Evolutionary conservation across 2,888 invertebrate species (phyloP), one percentile per base, ranked within the genome.

Genomic region (Drosophila hamatofila): DNA sequence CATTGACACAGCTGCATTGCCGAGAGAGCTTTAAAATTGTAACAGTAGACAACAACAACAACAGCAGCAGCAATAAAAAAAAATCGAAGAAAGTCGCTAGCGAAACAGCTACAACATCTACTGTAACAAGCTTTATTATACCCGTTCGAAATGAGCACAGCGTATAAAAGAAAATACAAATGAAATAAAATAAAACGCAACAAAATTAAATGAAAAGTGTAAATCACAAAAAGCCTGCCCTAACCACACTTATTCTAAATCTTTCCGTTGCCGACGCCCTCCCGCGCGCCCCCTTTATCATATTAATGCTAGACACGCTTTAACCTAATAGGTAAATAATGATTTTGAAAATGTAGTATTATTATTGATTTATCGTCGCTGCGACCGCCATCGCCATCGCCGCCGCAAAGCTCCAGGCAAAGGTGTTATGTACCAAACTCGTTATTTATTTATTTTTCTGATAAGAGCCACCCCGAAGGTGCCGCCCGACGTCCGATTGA

Each of bases 371-470:
- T 85, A 85, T 84, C 75, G 79, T 59, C 58, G 72, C 66, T 54
- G 65, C 65, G 69, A 73, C 79, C 70, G 76, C 63, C 49, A 6
- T n/a, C n/a, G n/a, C 49, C 49, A 18, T n/a, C 18, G 30, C 14
- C 59, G 65, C 68, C 52, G 66, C 68, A 75, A 74, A 80, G 69
- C 66, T 60, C 62, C 59, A 57, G 52, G 35, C 58, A 61, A 79
- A 87, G 80, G 89, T 89, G 89, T 79, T 89, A 87, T 89, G 77
- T 83, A 84, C 80, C 68, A 72, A 80, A 78, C 72, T 80, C 37
- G 67, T 80, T 89, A 80, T 76, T 76, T 88, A 78, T 89, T 89
- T 89, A 81, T 79, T 86, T 89, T 83, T 86, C 62, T 89, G 90
- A 87, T 87, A 87, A 87, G 88, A 78, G 72, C 70, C 39, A 9